phyloP scores from a whole-genome alignment of 2,888 invertebrate species.

The Synanthedon andrenaeformis region DNA sequence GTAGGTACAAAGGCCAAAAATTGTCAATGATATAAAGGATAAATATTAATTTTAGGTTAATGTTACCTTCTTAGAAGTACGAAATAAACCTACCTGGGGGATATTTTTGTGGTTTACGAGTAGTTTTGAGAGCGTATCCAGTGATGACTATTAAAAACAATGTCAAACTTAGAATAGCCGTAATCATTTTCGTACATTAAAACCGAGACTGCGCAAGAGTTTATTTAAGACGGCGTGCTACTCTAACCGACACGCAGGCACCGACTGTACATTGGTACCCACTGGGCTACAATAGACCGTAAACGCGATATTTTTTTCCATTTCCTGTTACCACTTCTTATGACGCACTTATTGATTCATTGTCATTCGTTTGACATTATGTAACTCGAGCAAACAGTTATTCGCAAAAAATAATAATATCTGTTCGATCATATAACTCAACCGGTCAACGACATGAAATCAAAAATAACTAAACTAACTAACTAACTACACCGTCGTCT shows the following conservation, averaged over 20 bases:
- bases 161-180: constrained; percentile 6
- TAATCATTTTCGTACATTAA: constrained; percentile 11
- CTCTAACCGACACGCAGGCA: background rate
- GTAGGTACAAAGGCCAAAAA: too few relatives aligned
- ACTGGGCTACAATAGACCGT: background rate
- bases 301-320: background rate
- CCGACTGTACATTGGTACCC: background rate
- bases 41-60: too few relatives aligned
- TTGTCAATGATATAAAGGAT: too few relatives aligned
- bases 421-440: background rate
- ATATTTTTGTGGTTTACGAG: constrained; percentile 52
- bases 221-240: background rate
- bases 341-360: background rate
- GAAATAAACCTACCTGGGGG: constrained; percentile 55
- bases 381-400: too few relatives aligned
- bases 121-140: constrained; percentile 13
- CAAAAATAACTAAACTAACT: background rate
- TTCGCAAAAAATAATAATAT: too few relatives aligned
- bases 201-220: background rate
- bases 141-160: constrained; percentile 14
- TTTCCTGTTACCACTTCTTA: background rate
- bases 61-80: too few relatives aligned
- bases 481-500: background rate
- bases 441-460: background rate
- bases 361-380: background rate